phyloP scores from a whole-genome alignment of 2,113 vertebrate species.

The Irena cyanogastra region DNA sequence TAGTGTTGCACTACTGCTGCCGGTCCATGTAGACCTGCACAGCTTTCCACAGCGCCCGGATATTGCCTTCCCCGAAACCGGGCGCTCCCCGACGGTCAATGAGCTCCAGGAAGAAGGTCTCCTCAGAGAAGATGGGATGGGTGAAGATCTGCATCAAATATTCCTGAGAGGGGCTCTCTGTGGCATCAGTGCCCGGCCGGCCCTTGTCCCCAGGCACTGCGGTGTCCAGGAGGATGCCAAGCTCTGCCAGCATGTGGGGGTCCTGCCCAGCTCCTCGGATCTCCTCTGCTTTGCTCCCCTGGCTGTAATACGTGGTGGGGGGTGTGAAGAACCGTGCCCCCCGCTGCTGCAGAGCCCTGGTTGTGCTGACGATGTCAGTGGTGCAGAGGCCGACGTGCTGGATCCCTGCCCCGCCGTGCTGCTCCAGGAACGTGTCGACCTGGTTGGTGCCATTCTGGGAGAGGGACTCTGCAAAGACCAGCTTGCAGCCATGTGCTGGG shows the following conservation, averaged over 20 bases:
- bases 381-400: constrained; percentile 88
- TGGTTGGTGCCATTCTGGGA: constrained; percentile 77
- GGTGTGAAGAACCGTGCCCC: constrained; percentile 82
- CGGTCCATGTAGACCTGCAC: constrained; percentile 82
- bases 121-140: constrained; percentile 85
- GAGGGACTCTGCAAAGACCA: constrained; percentile 87
- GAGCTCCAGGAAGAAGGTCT: constrained; percentile 94
- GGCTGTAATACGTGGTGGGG: constrained; percentile 82
- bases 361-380: constrained; percentile 74
- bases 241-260: constrained; percentile 70
- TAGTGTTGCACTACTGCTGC: not conserved
- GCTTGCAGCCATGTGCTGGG: constrained; percentile 71
- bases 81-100: constrained; percentile 85
- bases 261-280: constrained; percentile 78
- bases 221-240: constrained; percentile 89
- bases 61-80: constrained; percentile 92
- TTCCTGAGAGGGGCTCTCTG: not conserved
- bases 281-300: constrained; percentile 80
- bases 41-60: constrained; percentile 87
- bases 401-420: constrained; percentile 82
- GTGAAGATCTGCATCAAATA: constrained; percentile 92
- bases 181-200: rapidly evolving
- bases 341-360: constrained; percentile 55
- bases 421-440: constrained; percentile 83
- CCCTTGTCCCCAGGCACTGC: not conserved